Base-by-base conservation (phyloP, 2,888 invertebrate genomes). In the Pyrocoelia pectoralis region DNA sequence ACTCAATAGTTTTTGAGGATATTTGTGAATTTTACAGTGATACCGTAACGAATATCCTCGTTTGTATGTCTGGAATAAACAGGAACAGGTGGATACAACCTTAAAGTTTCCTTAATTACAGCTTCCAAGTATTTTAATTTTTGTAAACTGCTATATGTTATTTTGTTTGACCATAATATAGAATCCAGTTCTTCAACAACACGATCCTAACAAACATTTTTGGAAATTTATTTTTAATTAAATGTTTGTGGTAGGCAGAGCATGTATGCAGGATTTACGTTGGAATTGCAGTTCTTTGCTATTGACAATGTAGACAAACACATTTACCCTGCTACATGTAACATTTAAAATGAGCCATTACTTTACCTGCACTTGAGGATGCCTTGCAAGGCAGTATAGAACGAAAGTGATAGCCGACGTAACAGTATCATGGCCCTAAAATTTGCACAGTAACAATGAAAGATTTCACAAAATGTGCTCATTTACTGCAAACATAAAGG, bases 71-170 rank as follows among this genome's bases (percentile, higher is more conserved):
- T 76, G 67, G 80, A 82, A 57, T 83, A 83, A 0, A 84, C 56
- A 1, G 86, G 86, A 1, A 85, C 86, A 0, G 85, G 80, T 0
- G 87, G 85, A 68, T 81, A 86, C n/a, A 87, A 66, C 5, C 87
- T 75, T 33, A 86, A 75, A 0, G 83, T 75, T 73, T 86, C 86
- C 67, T 84, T 86, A 48, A 86, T 83, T 0, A 85, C 83, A 41
- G 81, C 68, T 51, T 85, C 85, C 66, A 86, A 76, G 70, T 85
- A 86, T 72, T 83, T 84, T 84, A 86, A 85, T 60, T 84, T 78
- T 53, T 82, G 78, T 2, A 86, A 68, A 55, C 85, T 84, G 55
- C 76, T 69, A 52, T 73, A 66, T 0, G 74, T 77, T 1, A 72
- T 69, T 12, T 70, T 66, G 14, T 73, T 3, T 6, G 24, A 70